Percentiles rank a stretch among this genome's conserved stretches.
Conservation (phyloP, 1,140 invertebrate species). For the Drosophila kepulauana region DNA sequence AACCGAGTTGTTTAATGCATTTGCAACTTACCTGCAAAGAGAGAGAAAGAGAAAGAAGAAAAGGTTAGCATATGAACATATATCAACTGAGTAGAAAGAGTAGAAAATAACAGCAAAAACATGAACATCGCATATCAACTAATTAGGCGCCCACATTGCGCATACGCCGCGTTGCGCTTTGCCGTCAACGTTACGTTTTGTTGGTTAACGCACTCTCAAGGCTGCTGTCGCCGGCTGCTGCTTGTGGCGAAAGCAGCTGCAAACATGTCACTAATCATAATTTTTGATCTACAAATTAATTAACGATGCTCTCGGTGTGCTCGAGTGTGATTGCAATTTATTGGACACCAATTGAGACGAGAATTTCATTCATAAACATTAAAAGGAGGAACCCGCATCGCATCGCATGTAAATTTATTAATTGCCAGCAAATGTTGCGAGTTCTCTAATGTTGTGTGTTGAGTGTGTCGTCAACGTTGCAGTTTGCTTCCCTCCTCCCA, state of each 20-base stretch:
- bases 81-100: conserved; percentile 12
- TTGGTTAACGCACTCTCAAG: conserved; percentile 78
- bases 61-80: conserved; percentile 19
- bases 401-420: conserved; percentile 64
- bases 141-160: conserved; percentile 71
- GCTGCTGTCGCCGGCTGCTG: conserved; percentile 44
- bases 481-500: neutral
- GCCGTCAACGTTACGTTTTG: neutral
- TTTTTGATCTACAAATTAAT: conserved; percentile 80
- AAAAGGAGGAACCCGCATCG: conserved; percentile 18
- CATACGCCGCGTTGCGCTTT: conserved; percentile 56
- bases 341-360: conserved; percentile 78
- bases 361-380: conserved; percentile 78
- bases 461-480: conserved; percentile 6
- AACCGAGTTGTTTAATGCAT: conserved; percentile 12
- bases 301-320: conserved; percentile 45
- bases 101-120: conserved; percentile 17
- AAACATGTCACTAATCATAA: conserved; percentile 71
- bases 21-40: conserved; percentile 44
- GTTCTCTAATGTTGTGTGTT: conserved; percentile 48
- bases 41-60: conserved; percentile 17
- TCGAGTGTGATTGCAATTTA: conserved; percentile 81
- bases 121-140: conserved; percentile 46
- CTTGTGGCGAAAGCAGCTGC: conserved; percentile 54
- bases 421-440: conserved; percentile 77